Base-by-base conservation (phyloP, 2,888 invertebrate genomes). In the Erebia aethiops region DNA sequence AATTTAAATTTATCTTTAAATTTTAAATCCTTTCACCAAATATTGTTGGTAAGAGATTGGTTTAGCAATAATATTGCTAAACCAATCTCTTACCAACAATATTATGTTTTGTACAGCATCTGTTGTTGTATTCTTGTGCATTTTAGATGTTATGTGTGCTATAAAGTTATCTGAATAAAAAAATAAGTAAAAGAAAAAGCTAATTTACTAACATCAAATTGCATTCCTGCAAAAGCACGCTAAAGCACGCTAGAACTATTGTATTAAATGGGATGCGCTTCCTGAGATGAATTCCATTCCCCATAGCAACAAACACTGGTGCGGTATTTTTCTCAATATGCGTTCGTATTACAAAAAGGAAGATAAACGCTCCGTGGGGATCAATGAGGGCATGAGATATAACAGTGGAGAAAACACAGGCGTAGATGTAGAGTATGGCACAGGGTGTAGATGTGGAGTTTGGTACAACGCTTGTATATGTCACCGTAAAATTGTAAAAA, bases 321-420 rank as follows among this genome's bases (percentile, higher is more conserved):
- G 41, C 18, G 14, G 49, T 49, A 62, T 21, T 62, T 62, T 62
- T 49, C 62, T 49, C 46, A 49, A 62, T 62, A 49, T 62, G 49
- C 21, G 49, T 49, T 21, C 46, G 21, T 46, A 49, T 62, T 62
- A 62, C 62, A 62, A 62, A 62, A 62, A 49, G 46, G 62, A 46
- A 62, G 46, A 62, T 49, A 62, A 62, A 62, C 62, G 46, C 21
- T 62, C 62, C 43, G n/a, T 43, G 60, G 60, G 41, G 60, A 60
- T 41, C 41, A 13, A 26, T 16, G n/a, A 43, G n/a, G 41, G 16
- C 41, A 41, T 60, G 41, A 60, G 41, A 43, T 60, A 60, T 41
- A 60, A 2, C n/a, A 14, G 16, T 11, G 57, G 26, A 35, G 26
- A 35, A 58, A 58, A 58, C 35, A 35, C 57, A 18, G n/a, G 14